phyloP scores from a whole-genome alignment of 2,888 invertebrate species.

The Drosophila anceps region DNA sequence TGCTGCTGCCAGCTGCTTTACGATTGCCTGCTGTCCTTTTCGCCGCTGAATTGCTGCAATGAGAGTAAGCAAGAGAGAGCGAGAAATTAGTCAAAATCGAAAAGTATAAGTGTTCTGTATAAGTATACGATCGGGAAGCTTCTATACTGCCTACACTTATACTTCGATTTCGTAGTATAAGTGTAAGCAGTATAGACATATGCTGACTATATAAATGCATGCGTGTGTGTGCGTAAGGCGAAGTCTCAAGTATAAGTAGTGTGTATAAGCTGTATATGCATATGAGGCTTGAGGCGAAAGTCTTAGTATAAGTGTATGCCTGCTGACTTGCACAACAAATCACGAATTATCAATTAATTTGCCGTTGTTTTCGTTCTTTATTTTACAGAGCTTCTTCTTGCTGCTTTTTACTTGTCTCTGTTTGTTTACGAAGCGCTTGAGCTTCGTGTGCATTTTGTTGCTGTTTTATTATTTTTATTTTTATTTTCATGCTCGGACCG shows the following conservation, averaged over 20 bases:
- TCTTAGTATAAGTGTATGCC: slow-evolving; percentile 8
- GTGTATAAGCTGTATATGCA: slow-evolving; percentile 8
- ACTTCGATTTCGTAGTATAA: too few relatives aligned
- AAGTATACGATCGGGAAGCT: not conserved
- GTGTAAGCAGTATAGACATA: not conserved
- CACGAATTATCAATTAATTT: slow-evolving; percentile 70
- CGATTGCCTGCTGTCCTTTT: slow-evolving; percentile 78
- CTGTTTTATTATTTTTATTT: slow-evolving; percentile 19
- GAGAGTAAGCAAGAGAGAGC: slow-evolving; percentile 46
- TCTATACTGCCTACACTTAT: too few relatives aligned
- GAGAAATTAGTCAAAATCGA: slow-evolving; percentile 61
- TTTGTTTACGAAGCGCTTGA: slow-evolving; percentile 55
- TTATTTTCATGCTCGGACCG: slow-evolving; percentile 25
- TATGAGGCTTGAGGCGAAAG: slow-evolving; percentile 8
- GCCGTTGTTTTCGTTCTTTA: slow-evolving; percentile 44
- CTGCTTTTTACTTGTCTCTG: slow-evolving; percentile 22
- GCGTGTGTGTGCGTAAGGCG: not conserved
- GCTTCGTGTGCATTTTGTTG: slow-evolving; percentile 22
- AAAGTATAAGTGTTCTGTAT: slow-evolving; percentile 6
- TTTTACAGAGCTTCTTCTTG: slow-evolving; percentile 23
- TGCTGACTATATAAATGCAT: slow-evolving; percentile 5
- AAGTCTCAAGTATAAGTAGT: slow-evolving; percentile 10
- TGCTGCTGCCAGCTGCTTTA: slow-evolving; percentile 55
- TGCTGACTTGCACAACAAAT: slow-evolving; percentile 61
- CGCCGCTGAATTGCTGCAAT: slow-evolving; percentile 68